Conservation (phyloP, 2,888 invertebrate genomes). For the Halocaridina rubra region DNA sequence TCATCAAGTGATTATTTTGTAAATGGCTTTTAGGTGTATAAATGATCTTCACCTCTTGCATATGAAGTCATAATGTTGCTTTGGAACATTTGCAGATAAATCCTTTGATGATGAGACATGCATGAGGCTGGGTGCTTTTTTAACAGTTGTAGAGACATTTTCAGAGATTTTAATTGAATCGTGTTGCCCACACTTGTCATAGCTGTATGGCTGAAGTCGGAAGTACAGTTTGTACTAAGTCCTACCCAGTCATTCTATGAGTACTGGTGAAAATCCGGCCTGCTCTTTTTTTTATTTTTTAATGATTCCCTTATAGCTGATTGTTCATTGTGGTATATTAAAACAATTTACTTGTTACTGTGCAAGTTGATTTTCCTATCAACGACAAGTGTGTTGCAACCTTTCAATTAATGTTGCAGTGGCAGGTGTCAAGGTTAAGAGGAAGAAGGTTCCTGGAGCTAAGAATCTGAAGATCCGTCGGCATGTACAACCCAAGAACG, state of each 20-base stretch:
- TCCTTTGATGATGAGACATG: constrained; percentile 24
- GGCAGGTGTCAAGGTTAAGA: constrained; percentile 57
- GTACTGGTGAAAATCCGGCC: constrained; percentile 32
- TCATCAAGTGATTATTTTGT: constrained; percentile 18
- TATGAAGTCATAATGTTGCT: no score
- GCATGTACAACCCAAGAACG: constrained; percentile 62
- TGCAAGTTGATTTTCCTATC: constrained; percentile 36
- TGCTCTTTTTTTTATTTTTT: not conserved
- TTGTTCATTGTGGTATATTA: not conserved
- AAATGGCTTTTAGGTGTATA: not conserved
- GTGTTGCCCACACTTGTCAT: constrained; percentile 60
- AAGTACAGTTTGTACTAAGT: constrained; percentile 34
- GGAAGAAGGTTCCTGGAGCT: constrained; percentile 61
- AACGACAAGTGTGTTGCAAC: constrained; percentile 59
- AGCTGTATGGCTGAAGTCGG: constrained; percentile 47
- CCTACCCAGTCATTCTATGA: constrained; percentile 47
- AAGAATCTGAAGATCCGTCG: constrained; percentile 56
- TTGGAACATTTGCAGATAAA: constrained; percentile 23
- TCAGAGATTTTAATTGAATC: constrained; percentile 58
- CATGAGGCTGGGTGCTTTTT: constrained; percentile 57
- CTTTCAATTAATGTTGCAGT: constrained; percentile 61
- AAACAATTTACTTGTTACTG: constrained; percentile 9
- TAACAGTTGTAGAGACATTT: constrained; percentile 62
- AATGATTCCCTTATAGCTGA: not conserved
- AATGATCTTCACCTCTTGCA: no score